Evolutionary conservation across 2,888 invertebrate species (phyloP), one percentile per base, ranked within the genome.

Genomic region (Meteorus cinctellus): DNA sequence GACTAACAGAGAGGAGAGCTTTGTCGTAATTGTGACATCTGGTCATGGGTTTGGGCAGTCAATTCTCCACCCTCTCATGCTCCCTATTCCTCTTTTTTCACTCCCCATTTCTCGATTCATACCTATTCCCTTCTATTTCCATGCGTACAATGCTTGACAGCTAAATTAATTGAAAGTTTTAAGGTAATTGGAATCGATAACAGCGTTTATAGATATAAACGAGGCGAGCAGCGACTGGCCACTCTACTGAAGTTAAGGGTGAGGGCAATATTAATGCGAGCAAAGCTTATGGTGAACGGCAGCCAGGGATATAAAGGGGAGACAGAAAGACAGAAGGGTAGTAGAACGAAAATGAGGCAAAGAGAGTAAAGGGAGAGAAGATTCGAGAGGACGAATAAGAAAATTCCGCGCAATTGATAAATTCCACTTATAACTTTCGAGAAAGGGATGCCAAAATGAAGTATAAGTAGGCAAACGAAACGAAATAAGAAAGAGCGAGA

Each of bases 131-230:
- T 66, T 48, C 51, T 48, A 62, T 66, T 63, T 45, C 69, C 45
- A 51, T 68, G 75, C 76, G 69, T 74, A 69, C 55, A 55, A 78
- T 81, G 82, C 82, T 81, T 83, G 84, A 84, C 85, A 85, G 84
- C 78, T 77, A 82, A 83, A 86, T 86, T 85, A 86, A 86, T 86
- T 84, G 85, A 85, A 86, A 86, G 82, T 84, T 86, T 84, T 83
- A 82, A 84, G 85, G 79, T 85, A 84, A 86, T 84, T 86, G 84
- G 81, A 85, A 86, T 82, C 83, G 81, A 85, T 83, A 85, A 79
- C 80, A 78, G 71, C 67, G 72, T 45, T 31, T 51, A 41, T 41
- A 66, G 59, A 55, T 55, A 55, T 70, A 74, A 79, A 65, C 62
- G 72, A 62, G 70, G 68, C 71, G 72, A 74, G 34, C 31, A 29